Evolutionary conservation across 2,113 vertebrate species (phyloP), one percentile per base, ranked within the genome.

Genomic region (Sinosuthora webbiana): DNA sequence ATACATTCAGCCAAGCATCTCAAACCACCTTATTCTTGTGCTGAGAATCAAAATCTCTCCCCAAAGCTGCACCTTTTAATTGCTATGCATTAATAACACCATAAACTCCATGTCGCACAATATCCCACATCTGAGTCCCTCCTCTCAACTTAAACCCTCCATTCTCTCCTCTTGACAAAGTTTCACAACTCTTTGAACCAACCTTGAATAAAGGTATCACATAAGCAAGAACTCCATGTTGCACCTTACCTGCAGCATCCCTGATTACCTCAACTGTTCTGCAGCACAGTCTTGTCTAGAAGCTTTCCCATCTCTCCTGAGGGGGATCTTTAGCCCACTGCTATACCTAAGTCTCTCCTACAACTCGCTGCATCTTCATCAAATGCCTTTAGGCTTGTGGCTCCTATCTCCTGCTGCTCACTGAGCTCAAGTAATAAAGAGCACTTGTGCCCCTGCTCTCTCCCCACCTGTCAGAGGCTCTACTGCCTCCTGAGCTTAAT

Each of bases 91-190:
- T 33, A 47, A 25, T 33, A 56, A 9, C 17, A 44, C 19, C 21
- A 7, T 5, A 8, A 5, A 30, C 4, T 33, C 18, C 8, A 8
- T 0, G 0, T 2, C 70, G 16, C 0, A 2, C 4, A 6, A 2
- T 27, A 15, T 18, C 23, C 24, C 27, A 50, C 1, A 5, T 16
- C 37, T 35, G 5, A 6, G 8, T 45, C 42, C 6, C 27, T 55
- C 42, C 6, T 77, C 44, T 85, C 55, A 57, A 18, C 6, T 31
- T 27, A 74, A 6, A 21, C 14, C 13, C 33, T 65, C 42, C 21
- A 23, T 31, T 63, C 55, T 31, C 37, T 75, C 19, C 24, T 35
- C 39, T 24, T 19, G 4, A 9, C 13, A 64, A 76, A 68, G 22
- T 45, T 83, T 81, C 60, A 78, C 18, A 70, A 3, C 9, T 7